Conservation (phyloP, 1,140 invertebrate species). For the Formica exsecta region DNA sequence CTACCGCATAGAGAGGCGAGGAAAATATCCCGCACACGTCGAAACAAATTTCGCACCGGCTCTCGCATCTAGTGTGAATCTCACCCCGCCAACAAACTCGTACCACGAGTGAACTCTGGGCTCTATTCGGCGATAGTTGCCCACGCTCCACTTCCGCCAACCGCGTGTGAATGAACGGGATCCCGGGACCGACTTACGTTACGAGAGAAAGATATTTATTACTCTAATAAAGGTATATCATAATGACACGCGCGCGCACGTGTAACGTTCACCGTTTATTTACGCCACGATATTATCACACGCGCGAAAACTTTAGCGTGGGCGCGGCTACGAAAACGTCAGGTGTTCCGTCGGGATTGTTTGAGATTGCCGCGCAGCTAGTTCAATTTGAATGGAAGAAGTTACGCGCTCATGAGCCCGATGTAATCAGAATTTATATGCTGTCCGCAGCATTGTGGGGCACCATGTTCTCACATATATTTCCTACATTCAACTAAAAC, state of each 20-base stretch:
- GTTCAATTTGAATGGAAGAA: constrained; percentile 58
- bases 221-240: constrained; percentile 51
- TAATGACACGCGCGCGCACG: constrained; percentile 31
- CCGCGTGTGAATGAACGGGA: constrained; percentile 3
- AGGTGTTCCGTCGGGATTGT: constrained; percentile 50
- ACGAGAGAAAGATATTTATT: constrained; percentile 55
- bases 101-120: not conserved
- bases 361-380: constrained; percentile 52
- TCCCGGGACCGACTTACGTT: constrained; percentile 14
- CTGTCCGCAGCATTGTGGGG: constrained; percentile 37
- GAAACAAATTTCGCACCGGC: constrained; percentile 38
- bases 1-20: not conserved
- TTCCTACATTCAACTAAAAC: constrained; percentile 31
- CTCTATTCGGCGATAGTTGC: constrained; percentile 1
- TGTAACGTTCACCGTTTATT: constrained; percentile 50
- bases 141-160: constrained; percentile 16
- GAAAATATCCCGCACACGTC: constrained; percentile 14
- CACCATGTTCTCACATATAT: constrained; percentile 25
- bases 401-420: constrained; percentile 36
- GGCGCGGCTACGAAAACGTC: constrained; percentile 40
- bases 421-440: constrained; percentile 51
- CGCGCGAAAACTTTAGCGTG: constrained; percentile 45
- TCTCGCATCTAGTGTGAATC: not conserved
- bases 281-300: constrained; percentile 46
- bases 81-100: not conserved